These are phyloP conservation scores for Sarcophaga variegata DNA, from an alignment of 2,888 invertebrate species.

Conservation along the genomic window DNA sequence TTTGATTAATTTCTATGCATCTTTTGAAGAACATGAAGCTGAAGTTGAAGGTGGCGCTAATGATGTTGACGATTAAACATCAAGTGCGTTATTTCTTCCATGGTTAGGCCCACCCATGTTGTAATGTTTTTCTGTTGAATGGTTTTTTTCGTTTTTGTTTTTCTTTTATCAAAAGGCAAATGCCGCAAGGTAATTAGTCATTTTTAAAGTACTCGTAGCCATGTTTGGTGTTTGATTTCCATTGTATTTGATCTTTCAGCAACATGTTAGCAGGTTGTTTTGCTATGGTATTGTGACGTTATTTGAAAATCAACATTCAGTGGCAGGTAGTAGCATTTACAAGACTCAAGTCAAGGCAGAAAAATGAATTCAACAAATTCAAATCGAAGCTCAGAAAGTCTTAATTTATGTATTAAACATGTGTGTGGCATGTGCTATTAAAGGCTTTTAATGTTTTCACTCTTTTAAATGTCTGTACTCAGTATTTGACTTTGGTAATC, in stretches of 20 bases:
- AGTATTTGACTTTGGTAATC: not conserved
- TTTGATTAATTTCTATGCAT: constrained; percentile 57
- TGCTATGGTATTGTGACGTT: not conserved
- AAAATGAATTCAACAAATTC: too few relatives aligned
- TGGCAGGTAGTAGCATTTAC: too few relatives aligned
- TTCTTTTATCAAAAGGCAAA: constrained; percentile 35
- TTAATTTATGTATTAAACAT: too few relatives aligned
- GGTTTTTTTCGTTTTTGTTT: not conserved
- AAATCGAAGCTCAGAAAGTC: too few relatives aligned
- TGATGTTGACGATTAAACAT: constrained; percentile 29
- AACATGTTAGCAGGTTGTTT: not conserved
- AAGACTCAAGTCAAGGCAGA: too few relatives aligned
- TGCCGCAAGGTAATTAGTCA: constrained; percentile 60
- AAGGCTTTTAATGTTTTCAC: not conserved
- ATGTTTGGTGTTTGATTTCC: not conserved
- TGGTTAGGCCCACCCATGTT: constrained; percentile 49
- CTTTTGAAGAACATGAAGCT: constrained; percentile 33
- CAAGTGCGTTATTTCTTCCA: constrained; percentile 12
- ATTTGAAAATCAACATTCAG: not conserved
- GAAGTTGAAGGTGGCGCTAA: not conserved
- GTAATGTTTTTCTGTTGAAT: not conserved
- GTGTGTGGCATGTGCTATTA: too few relatives aligned
- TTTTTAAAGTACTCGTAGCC: not conserved
- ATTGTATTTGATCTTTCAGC: not conserved
- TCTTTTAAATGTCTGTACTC: not conserved